A percentile compares a stretch with the other conserved stretches of the same genome.
These are phyloP conservation scores for Pterocles burchelli DNA, from an alignment of 2,113 vertebrate genomes.

Conservation along the genomic window DNA sequence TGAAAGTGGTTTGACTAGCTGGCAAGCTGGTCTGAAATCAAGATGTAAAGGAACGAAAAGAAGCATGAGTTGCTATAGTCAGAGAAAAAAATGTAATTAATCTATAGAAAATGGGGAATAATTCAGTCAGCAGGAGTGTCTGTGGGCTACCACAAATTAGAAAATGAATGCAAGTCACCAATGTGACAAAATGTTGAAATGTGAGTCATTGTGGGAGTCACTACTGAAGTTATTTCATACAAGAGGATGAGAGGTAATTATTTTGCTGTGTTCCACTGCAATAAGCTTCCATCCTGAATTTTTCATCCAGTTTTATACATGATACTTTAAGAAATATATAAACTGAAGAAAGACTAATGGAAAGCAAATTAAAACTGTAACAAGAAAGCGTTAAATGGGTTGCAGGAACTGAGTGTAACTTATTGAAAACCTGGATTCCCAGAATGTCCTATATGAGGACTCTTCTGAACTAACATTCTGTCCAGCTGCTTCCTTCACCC, in stretches of 20 bases:
- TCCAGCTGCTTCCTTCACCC: neutral
- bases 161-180: neutral
- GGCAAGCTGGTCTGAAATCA: neutral
- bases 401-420: neutral
- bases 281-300: neutral
- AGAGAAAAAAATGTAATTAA: neutral
- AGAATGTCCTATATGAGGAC: neutral
- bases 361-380: neutral
- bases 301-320: neutral
- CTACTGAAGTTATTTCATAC: neutral
- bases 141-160: neutral
- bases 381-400: neutral
- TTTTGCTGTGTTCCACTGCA: neutral
- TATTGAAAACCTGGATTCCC: neutral
- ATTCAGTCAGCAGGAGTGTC: neutral
- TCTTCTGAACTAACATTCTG: neutral
- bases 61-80: neutral
- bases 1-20: neutral
- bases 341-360: neutral
- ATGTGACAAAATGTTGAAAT: slow-evolving; percentile 3
- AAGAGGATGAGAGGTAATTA: neutral
- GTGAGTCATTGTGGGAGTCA: neutral
- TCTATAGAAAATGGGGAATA: neutral
- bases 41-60: neutral
- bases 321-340: neutral